A percentile compares a stretch with the other conserved stretches of the same genome.
These are phyloP conservation scores for Dione vanillae DNA, from an alignment of 2,888 invertebrate species.

Conservation along the genomic window DNA sequence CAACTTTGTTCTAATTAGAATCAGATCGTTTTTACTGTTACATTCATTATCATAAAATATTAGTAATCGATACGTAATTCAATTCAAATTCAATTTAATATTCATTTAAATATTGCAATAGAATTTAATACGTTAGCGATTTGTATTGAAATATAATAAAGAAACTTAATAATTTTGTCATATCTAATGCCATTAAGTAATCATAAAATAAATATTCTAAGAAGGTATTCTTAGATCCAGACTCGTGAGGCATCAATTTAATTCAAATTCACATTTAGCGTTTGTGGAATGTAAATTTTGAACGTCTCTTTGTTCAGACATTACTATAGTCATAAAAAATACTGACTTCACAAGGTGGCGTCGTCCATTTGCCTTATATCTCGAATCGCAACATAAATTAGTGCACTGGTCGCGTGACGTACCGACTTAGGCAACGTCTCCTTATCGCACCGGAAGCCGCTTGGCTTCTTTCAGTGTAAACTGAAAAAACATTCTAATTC, in stretches of 20 bases:
- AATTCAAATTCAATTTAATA: no score
- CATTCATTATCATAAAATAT: not conserved
- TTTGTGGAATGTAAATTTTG: slow-evolving; percentile 51
- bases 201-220: slow-evolving; percentile 16
- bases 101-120: not conserved
- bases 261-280: slow-evolving; percentile 48
- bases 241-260: slow-evolving; percentile 25
- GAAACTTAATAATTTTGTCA: not conserved
- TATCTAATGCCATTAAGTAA: not conserved
- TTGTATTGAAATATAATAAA: not conserved
- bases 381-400: slow-evolving; percentile 83
- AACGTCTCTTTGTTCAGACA: slow-evolving; percentile 60
- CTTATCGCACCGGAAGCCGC: slow-evolving; percentile 80
- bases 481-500: slow-evolving; percentile 62
- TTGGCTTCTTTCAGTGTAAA: slow-evolving; percentile 56
- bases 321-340: slow-evolving; percentile 72
- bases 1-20: slow-evolving; percentile 41
- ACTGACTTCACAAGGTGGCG: slow-evolving; percentile 57
- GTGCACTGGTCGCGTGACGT: slow-evolving; percentile 82
- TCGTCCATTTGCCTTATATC: slow-evolving; percentile 70
- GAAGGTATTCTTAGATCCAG: not conserved
- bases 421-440: slow-evolving; percentile 77
- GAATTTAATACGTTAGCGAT: not conserved
- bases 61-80: not conserved
- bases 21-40: slow-evolving; percentile 43